Conservation (phyloP, 2,113 vertebrate species). For the Hylia prasina region DNA sequence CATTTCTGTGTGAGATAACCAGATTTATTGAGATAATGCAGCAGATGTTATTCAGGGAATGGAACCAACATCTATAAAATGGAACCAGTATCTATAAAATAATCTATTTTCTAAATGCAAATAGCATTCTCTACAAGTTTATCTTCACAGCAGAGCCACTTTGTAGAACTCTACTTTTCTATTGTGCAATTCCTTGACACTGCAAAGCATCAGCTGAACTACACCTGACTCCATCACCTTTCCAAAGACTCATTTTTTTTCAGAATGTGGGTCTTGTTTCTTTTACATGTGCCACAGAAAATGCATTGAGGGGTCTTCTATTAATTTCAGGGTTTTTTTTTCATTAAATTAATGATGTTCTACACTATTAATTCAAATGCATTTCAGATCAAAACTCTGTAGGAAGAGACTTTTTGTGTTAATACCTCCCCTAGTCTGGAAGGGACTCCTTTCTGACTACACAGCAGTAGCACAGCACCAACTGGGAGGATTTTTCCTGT, state of each 20-base stretch:
- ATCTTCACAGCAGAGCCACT: not conserved
- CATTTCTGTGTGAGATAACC: conserved; percentile 3
- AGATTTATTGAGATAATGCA: conserved; percentile 25
- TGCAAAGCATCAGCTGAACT: not conserved
- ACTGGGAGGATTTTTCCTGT: not conserved
- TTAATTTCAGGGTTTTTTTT: not conserved
- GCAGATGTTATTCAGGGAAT: conserved; percentile 19
- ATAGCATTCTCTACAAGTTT: not conserved
- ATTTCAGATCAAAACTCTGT: not conserved
- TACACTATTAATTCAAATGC: not conserved
- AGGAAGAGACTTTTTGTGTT: not conserved
- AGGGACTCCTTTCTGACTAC: not conserved
- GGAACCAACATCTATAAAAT: not conserved
- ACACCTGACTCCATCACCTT: not conserved
- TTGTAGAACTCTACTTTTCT: not conserved
- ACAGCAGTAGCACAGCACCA: not conserved
- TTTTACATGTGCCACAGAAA: not conserved
- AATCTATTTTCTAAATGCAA: conserved; percentile 36
- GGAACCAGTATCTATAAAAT: conserved; percentile 23
- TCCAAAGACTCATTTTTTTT: not conserved
- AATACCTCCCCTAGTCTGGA: not conserved
- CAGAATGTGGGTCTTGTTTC: not conserved
- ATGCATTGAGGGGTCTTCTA: not conserved
- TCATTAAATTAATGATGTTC: not conserved
- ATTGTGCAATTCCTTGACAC: not conserved